Conservation (phyloP, 2,888 invertebrate species). For the Therioaphis trifolii region DNA sequence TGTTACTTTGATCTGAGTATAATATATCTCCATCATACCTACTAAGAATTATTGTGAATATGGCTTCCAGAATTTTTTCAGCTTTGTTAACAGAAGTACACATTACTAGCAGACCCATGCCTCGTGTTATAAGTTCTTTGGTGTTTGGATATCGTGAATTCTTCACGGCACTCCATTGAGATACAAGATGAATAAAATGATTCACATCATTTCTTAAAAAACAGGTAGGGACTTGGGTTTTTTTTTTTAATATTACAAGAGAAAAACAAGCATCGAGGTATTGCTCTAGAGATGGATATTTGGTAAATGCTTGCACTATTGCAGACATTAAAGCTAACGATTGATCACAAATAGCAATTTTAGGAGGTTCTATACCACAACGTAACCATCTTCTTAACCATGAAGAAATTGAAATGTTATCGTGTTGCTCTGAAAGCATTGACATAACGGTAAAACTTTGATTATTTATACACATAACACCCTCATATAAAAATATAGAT, state of each 20-base stretch:
- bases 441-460: neutral
- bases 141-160: conserved; percentile 17
- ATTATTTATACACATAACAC: conserved; percentile 12
- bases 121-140: conserved; percentile 19
- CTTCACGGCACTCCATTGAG: conserved; percentile 25
- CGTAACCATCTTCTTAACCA: conserved; percentile 9
- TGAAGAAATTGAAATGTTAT: neutral
- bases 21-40: too few species aligned
- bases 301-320: conserved; percentile 13
- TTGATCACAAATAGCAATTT: conserved; percentile 14
- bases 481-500: neutral
- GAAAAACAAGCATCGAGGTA: neutral
- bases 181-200: conserved; percentile 3
- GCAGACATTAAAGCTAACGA: neutral
- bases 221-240: neutral
- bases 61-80: neutral
- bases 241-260: neutral
- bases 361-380: neutral
- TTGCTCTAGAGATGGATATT: conserved; percentile 36
- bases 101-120: neutral
- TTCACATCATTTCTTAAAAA: conserved; percentile 27
- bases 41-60: too few species aligned
- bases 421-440: conserved; percentile 18
- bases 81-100: conserved; percentile 12
- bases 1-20: too few species aligned